Evolutionary conservation across 2,888 invertebrate genomes (phyloP), one percentile per base, ranked within the genome.

Genomic region (Adelognathus sp.): DNA sequence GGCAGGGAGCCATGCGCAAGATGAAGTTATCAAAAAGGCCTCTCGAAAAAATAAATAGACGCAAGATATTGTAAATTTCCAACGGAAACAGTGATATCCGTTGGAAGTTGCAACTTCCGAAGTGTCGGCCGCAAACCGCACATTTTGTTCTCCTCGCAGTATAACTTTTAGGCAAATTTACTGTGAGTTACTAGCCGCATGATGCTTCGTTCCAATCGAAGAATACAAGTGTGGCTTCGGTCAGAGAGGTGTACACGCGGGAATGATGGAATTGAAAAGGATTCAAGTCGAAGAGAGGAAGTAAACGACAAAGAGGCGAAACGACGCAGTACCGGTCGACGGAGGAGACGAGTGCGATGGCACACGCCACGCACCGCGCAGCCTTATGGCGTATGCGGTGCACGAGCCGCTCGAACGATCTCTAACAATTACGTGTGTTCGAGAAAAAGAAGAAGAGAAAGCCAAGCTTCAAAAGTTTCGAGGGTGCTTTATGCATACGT

Each of bases 291-390:
- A 21, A 29, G 29, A 46, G 63, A n/a, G n/a, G 70, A 69, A 76
- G 56, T 52, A 70, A 69, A 44, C 39, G 46, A 76, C 39, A 27
- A 46, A 29, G 56, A 39, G 31, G 41, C 52, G 33, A 63, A 61
- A 44, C 60, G 33, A 21, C 50, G 44, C 16, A 27, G 44, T 63
- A 39, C n/a, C 52, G 39, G 39, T 29, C 41, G 50, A 21, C 50
- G 21, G 24, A 41, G 14, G 27, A 29, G 18, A 46, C 29, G 33
- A 31, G 39, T 11, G 27, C 50, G 27, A 18, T 27, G 36, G 52
- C 69, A 52, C 67, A 67, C 41, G 41, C 31, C 67, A 63, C 36
- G 39, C 18, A 18, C 33, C 29, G 18, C 31, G 36, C 14, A 16
- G 44, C 41, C 69, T 69, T 69, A 29, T 41, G 56, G 27, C 18